phyloP scores from a whole-genome alignment of 2,797 vertebrate species.

The Characodon lateralis region DNA sequence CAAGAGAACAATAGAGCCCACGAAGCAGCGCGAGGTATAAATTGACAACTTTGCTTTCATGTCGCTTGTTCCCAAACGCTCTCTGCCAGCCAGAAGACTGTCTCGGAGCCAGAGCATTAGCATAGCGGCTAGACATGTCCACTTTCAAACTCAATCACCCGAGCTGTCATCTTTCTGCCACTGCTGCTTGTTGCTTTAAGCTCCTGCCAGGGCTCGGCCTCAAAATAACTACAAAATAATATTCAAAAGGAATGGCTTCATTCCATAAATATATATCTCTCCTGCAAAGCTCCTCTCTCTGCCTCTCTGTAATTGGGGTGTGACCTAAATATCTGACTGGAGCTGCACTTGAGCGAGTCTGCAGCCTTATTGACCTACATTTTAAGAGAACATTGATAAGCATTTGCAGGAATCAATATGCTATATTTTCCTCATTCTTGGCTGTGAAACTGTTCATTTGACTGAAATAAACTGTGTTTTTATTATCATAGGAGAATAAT shows the following conservation, averaged over 20 bases:
- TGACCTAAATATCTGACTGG: slow-evolving; percentile 82
- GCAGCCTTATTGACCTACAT: slow-evolving; percentile 84
- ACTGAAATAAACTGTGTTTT: slow-evolving; percentile 10
- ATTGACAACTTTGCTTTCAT: slow-evolving; percentile 32
- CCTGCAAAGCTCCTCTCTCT: slow-evolving; percentile 73
- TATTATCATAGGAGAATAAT: slow-evolving; percentile 4
- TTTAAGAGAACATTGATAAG: slow-evolving; percentile 72
- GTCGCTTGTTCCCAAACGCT: slow-evolving; percentile 35
- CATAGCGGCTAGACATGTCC: slow-evolving; percentile 82
- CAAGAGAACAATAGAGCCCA: slow-evolving; percentile 14
- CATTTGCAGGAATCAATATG: slow-evolving; percentile 73
- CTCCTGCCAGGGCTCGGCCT: slow-evolving; percentile 46
- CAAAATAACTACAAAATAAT: slow-evolving; percentile 69
- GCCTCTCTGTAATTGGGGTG: slow-evolving; percentile 80
- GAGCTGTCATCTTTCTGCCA: slow-evolving; percentile 66
- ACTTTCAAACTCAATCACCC: slow-evolving; percentile 71
- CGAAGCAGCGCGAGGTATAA: slow-evolving; percentile 14
- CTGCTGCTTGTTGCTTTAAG: slow-evolving; percentile 67
- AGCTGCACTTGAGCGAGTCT: slow-evolving; percentile 78
- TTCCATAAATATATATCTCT: slow-evolving; percentile 73
- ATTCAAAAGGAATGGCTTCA: slow-evolving; percentile 69
- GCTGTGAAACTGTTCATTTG: slow-evolving; percentile 3
- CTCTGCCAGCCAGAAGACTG: slow-evolving; percentile 63
- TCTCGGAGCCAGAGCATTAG: slow-evolving; percentile 78
- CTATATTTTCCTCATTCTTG: slow-evolving; percentile 41